Conservation (phyloP, 30 jellyfish, hydroid and myxozoan genomes). For the Nemopilema nomurai region DNA sequence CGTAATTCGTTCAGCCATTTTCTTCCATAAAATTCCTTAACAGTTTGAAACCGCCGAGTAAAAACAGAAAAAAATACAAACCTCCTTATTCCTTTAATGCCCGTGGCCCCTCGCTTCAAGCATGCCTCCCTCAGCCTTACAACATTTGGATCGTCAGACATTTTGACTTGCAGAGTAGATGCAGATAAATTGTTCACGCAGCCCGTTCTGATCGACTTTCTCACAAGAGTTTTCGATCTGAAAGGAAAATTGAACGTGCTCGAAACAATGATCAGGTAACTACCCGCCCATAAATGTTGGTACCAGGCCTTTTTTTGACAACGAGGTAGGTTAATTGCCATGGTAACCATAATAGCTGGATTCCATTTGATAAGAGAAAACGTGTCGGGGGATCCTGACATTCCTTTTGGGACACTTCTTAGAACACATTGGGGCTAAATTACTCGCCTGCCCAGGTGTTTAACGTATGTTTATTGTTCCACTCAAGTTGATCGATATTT, state of each 20-base stretch:
- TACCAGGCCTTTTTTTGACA: slow-evolving; percentile 28
- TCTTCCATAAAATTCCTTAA: background rate
- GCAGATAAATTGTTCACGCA: background rate
- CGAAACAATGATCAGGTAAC: slow-evolving; percentile 13
- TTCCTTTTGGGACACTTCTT: background rate
- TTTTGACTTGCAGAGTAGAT: background rate
- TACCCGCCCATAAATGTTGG: slow-evolving; percentile 61
- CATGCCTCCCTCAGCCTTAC: slow-evolving; percentile 72
- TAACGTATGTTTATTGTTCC: too few relatives aligned
- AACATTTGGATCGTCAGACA: slow-evolving; percentile 36
- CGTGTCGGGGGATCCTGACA: background rate
- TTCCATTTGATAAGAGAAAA: background rate
- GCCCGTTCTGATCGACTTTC: background rate
- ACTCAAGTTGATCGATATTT: too few relatives aligned
- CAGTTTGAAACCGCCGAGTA: background rate
- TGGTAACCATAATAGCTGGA: background rate
- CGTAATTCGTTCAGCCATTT: too few relatives aligned
- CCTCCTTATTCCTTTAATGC: slow-evolving; percentile 80
- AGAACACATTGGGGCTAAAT: background rate
- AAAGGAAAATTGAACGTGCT: slow-evolving; percentile 12
- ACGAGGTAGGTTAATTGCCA: background rate
- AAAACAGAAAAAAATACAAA: background rate
- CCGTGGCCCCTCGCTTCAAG: slow-evolving; percentile 86
- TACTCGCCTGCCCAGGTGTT: background rate
- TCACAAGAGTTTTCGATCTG: background rate